Conservation (phyloP, 92 coral and sea anemone genomes). For the Palythoa heliodiscus region DNA sequence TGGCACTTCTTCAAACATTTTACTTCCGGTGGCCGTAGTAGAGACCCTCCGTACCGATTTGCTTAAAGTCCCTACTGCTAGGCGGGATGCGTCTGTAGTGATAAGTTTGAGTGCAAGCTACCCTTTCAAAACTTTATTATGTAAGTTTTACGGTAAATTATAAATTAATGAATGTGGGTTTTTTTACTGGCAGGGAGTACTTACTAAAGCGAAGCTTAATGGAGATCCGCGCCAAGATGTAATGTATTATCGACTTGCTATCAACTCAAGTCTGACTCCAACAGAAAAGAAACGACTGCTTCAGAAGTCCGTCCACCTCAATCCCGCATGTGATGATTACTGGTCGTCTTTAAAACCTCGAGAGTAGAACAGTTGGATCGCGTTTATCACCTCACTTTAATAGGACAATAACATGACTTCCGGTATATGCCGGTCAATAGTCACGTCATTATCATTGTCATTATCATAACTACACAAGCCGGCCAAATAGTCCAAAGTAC, state of each 20-base stretch:
- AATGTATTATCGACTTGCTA: slow-evolving; percentile 52
- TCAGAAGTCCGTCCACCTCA: slow-evolving; percentile 61
- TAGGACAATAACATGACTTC: no score
- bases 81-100: no score
- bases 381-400: no score
- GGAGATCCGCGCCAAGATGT: slow-evolving; percentile 60
- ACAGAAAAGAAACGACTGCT: slow-evolving; percentile 48
- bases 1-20: not conserved
- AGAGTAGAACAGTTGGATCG: not conserved
- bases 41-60: no score
- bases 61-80: no score
- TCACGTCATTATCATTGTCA: no score
- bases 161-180: not conserved
- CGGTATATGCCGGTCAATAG: no score
- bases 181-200: slow-evolving; percentile 36
- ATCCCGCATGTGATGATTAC: slow-evolving; percentile 55
- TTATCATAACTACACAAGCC: no score
- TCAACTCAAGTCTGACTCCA: slow-evolving; percentile 31
- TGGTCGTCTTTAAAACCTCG: slow-evolving; percentile 51
- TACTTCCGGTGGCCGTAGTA: no score
- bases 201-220: slow-evolving; percentile 40
- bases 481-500: no score
- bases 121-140: not conserved
- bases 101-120: no score
- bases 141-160: not conserved